Conservation (phyloP, 2,888 invertebrate species). For the Orchesellides sinensis region DNA sequence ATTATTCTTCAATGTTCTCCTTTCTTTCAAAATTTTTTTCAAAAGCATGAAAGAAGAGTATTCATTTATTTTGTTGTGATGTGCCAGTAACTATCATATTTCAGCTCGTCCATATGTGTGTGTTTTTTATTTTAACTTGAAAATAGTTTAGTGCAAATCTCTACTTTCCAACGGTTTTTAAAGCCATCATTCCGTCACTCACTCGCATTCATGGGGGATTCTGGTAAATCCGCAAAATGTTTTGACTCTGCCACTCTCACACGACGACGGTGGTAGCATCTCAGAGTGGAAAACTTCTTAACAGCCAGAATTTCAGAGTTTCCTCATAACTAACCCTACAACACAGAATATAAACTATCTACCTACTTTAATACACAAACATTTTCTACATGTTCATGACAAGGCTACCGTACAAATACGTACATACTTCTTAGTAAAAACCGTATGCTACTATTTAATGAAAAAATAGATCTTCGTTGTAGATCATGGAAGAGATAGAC, state of each 20-base stretch:
- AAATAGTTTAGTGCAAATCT: slow-evolving; percentile 26
- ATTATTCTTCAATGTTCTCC: background rate
- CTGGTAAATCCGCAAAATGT: slow-evolving; percentile 43
- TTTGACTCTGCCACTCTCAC: slow-evolving; percentile 26
- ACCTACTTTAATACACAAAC: too few species aligned
- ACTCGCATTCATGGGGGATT: slow-evolving; percentile 30
- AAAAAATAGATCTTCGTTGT: slow-evolving; percentile 19
- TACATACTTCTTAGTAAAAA: too few species aligned
- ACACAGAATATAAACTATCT: too few species aligned
- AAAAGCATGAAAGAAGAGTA: slow-evolving; percentile 44
- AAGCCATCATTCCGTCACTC: slow-evolving; percentile 29
- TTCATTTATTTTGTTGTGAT: slow-evolving; percentile 48
- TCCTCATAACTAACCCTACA: too few species aligned
- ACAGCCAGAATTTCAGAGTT: too few species aligned
- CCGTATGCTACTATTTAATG: too few species aligned
- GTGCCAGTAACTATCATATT: slow-evolving; percentile 60
- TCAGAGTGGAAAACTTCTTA: too few species aligned
- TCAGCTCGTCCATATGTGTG: slow-evolving; percentile 46
- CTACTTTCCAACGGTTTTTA: slow-evolving; percentile 16
- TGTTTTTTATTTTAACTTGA: slow-evolving; percentile 28
- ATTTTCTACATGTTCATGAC: too few species aligned
- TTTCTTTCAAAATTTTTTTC: slow-evolving; percentile 19
- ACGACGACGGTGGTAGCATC: too few species aligned
- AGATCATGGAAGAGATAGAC: slow-evolving; percentile 9
- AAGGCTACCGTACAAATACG: too few species aligned